Evolutionary conservation across 2,113 vertebrate genomes (phyloP).

Genomic region (Siniperca chuatsi): DNA sequence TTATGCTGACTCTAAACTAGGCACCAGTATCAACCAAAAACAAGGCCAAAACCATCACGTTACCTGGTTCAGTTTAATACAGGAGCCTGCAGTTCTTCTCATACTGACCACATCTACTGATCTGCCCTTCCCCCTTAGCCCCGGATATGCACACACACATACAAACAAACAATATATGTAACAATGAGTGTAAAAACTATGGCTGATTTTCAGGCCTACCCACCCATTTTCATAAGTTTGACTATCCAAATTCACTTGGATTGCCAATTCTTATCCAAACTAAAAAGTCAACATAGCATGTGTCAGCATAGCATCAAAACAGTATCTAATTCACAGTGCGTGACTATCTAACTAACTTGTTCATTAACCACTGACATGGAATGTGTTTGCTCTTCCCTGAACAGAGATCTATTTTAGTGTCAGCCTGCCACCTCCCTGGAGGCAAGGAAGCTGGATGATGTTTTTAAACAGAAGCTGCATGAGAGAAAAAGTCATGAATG

Average conservation of each 20-base stretch:
- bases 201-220: neutral
- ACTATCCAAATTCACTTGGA: conserved; percentile 1
- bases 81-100: conserved; percentile 20
- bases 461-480: conserved; percentile 26
- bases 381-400: conserved; percentile 15
- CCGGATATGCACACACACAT: neutral
- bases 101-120: conserved; percentile 39
- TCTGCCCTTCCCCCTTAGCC: neutral
- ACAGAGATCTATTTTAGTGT: conserved; percentile 29
- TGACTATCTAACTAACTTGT: neutral
- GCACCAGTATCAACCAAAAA: conserved; percentile 51
- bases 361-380: conserved; percentile 28
- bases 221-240: neutral
- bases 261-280: neutral
- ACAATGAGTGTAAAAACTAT: neutral
- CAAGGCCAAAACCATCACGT: conserved; percentile 9
- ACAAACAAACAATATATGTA: neutral
- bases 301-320: neutral
- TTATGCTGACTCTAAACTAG: conserved; percentile 31
- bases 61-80: conserved; percentile 8
- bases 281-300: neutral
- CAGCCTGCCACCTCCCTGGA: neutral
- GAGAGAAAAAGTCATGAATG: neutral
- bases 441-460: neutral
- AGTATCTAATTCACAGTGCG: neutral